phyloP scores from a whole-genome alignment of 2,797 vertebrate species.

The Phrynocephalus forsythii region DNA sequence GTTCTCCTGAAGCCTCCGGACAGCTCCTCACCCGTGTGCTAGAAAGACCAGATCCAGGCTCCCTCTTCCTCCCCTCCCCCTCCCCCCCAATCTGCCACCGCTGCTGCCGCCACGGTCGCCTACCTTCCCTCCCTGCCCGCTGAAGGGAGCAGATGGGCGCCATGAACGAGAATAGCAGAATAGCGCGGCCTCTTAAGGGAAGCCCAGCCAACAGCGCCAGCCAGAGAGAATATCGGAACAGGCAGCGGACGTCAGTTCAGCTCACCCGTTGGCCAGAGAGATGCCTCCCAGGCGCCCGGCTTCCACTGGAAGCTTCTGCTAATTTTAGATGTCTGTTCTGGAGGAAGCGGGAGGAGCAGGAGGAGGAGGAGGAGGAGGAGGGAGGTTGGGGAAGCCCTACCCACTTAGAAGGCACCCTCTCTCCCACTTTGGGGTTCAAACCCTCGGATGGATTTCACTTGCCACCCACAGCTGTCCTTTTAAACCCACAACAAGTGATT shows the following conservation, averaged over 20 bases:
- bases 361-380: slow-evolving; percentile 21
- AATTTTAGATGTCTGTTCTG: slow-evolving; percentile 8
- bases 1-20: neutral
- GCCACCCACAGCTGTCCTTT: neutral
- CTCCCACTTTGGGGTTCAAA: neutral
- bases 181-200: slow-evolving; percentile 51
- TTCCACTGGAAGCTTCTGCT: slow-evolving; percentile 52
- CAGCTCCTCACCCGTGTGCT: neutral
- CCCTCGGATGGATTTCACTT: neutral
- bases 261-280: slow-evolving; percentile 47
- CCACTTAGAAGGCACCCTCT: neutral
- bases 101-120: neutral
- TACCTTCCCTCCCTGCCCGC: slow-evolving; percentile 31
- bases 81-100: slow-evolving; percentile 6
- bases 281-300: slow-evolving; percentile 54
- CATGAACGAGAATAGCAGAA: slow-evolving; percentile 50
- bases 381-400: neutral
- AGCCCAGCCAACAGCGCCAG: slow-evolving; percentile 50
- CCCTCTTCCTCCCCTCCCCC: too few relatives aligned
- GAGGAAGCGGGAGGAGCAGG: slow-evolving; percentile 30
- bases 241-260: slow-evolving; percentile 56
- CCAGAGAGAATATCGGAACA: slow-evolving; percentile 42
- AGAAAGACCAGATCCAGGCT: neutral
- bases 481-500: neutral
- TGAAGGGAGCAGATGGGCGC: slow-evolving; percentile 68